phyloP scores from a whole-genome alignment of 2,113 vertebrate genomes.

The Leptosomus discolor region DNA sequence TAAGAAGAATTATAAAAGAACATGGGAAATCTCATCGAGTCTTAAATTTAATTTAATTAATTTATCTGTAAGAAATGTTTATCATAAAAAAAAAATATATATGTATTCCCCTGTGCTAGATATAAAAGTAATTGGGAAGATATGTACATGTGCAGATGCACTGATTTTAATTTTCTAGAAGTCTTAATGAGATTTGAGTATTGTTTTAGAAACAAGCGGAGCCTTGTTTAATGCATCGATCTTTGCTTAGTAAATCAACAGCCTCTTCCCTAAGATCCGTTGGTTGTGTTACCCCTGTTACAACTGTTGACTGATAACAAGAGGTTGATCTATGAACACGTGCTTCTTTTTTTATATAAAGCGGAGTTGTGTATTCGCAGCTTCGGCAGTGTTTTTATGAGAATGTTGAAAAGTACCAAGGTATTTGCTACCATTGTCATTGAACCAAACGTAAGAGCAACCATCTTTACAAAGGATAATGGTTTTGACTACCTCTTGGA shows the following conservation, averaged over 20 bases:
- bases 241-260: slow-evolving; percentile 62
- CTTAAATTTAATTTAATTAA: slow-evolving; percentile 86
- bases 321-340: slow-evolving; percentile 53
- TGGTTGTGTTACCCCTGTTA: slow-evolving; percentile 64
- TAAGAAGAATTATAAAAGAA: slow-evolving; percentile 76
- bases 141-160: slow-evolving; percentile 71
- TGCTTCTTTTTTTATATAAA: background rate
- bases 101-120: slow-evolving; percentile 75
- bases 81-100: slow-evolving; percentile 83
- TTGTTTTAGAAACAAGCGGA: slow-evolving; percentile 71
- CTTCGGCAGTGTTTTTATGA: slow-evolving; percentile 46
- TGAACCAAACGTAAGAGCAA: slow-evolving; percentile 46
- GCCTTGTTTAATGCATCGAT: slow-evolving; percentile 63
- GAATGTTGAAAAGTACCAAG: slow-evolving; percentile 40
- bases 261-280: slow-evolving; percentile 64
- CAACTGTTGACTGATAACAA: slow-evolving; percentile 47
- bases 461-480: slow-evolving; percentile 44
- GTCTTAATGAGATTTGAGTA: slow-evolving; percentile 76
- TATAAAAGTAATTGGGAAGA: slow-evolving; percentile 74
- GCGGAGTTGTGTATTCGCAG: slow-evolving; percentile 8
- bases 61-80: slow-evolving; percentile 86
- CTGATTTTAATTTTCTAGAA: slow-evolving; percentile 76
- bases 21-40: slow-evolving; percentile 76
- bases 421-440: slow-evolving; percentile 56
- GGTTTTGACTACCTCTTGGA: slow-evolving; percentile 78